Conservation (phyloP, 1,140 invertebrate genomes). For the Rhopalosiphum padi region DNA sequence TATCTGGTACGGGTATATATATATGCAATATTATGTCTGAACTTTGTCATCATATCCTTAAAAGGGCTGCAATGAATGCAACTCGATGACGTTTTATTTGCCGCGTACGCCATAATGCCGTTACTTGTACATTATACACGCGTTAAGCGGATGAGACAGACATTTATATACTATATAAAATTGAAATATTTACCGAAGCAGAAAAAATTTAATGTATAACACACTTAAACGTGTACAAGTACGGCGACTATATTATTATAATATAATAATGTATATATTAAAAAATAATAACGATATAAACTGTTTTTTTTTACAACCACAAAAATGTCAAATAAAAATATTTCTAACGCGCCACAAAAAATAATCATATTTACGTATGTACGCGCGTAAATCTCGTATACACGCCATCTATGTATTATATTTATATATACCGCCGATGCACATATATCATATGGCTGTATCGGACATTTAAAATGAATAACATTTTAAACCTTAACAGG, state of each 20-base stretch:
- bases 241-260: background rate
- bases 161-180: background rate
- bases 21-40: background rate
- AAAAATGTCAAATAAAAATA: constrained; percentile 20
- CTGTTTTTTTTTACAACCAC: background rate
- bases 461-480: background rate
- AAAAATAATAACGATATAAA: constrained; percentile 11
- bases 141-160: background rate
- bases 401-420: background rate
- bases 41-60: background rate
- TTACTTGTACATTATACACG: background rate
- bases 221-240: background rate
- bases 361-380: background rate
- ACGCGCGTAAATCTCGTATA: background rate
- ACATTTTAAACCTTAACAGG: background rate
- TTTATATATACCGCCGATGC: background rate
- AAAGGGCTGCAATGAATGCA: background rate
- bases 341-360: background rate
- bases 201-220: background rate
- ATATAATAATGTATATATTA: constrained; percentile 20
- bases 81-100: background rate
- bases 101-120: background rate
- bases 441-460: background rate
- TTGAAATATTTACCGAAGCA: background rate
- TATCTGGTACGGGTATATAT: background rate